Base-by-base conservation (phyloP, 1,140 invertebrate species). In the Drepana arcuata region DNA sequence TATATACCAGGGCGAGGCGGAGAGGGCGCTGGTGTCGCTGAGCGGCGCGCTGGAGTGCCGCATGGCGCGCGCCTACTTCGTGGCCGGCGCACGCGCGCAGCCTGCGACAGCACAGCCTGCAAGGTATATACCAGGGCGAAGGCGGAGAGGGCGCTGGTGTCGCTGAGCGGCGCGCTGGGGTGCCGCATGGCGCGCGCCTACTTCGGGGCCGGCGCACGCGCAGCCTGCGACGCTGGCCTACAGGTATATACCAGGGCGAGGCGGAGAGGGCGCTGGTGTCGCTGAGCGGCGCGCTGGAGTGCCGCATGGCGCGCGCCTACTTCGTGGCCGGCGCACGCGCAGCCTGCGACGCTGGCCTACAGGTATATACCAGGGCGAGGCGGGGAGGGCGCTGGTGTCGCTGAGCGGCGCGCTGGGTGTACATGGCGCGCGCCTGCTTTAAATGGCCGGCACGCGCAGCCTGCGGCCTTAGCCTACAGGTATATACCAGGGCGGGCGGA, bases 391-490 rank as follows among this genome's bases (percentile, higher is more conserved):
- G 34, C 66, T 88, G 2, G 86, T 85, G 29, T 77, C 79, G 30
- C 62, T 84, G 18, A 89, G 90, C 7, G 87, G 90, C 2, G 82
- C 10, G 18, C 7, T 14, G 5, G 11, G 2, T 2, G 4, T 2
- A n/a, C 46, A 87, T 86, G 27, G 85, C 95, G 28, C 90, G 95
- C 63, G 88, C 90, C 1, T 91, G 94, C 69, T 95, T 95, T 68
- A 85, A 91, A 41, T 86, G 88, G 26, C 92, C 90, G 7, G 87
- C 93, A 2, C 85, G 90, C 27, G 90, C 91, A 7, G 86, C 93
- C 1, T 96, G 94, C 70, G 91, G 94, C 59, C 88, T 90, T 10
- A 92, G 92, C 30, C 62, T 96, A 70, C 88, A 89, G 63, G 94
- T 95, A 34, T 11, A 30, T 15, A 30, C 14, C 3, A 27, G 7